Evolutionary conservation across 1,140 invertebrate species (phyloP).

Genomic region (Eurosta solidaginis): DNA sequence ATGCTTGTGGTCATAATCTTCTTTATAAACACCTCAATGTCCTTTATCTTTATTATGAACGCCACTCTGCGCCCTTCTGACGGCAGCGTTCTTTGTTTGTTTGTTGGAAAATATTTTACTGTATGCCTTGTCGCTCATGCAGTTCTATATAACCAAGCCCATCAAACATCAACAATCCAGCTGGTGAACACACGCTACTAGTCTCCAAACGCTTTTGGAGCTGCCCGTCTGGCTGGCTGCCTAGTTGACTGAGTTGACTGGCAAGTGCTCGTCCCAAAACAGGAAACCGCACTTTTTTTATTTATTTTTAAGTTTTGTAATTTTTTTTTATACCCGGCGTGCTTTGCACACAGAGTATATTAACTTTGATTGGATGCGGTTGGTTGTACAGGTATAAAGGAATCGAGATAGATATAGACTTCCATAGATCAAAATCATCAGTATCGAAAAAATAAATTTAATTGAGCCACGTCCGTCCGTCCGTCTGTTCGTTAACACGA

Average conservation of each 20-base stretch:
- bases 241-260: not conserved
- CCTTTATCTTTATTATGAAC: not conserved
- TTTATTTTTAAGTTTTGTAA: not conserved
- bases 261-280: constrained; percentile 24
- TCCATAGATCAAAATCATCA: no score
- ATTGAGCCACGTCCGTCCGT: no score
- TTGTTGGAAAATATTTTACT: not conserved
- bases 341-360: no score
- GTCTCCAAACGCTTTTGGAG: not conserved
- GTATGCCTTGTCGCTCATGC: not conserved
- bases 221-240: not conserved
- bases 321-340: not conserved
- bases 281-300: constrained; percentile 12
- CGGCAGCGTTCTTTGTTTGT: not conserved
- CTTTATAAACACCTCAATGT: constrained; percentile 8
- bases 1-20: no score
- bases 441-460: no score
- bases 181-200: not conserved
- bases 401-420: no score
- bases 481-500: no score
- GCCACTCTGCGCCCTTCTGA: not conserved
- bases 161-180: not conserved
- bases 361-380: no score
- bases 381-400: no score
- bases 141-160: not conserved